These are phyloP conservation scores for Motacilla alba DNA, from an alignment of 2,113 vertebrate genomes.

Conservation along the genomic window DNA sequence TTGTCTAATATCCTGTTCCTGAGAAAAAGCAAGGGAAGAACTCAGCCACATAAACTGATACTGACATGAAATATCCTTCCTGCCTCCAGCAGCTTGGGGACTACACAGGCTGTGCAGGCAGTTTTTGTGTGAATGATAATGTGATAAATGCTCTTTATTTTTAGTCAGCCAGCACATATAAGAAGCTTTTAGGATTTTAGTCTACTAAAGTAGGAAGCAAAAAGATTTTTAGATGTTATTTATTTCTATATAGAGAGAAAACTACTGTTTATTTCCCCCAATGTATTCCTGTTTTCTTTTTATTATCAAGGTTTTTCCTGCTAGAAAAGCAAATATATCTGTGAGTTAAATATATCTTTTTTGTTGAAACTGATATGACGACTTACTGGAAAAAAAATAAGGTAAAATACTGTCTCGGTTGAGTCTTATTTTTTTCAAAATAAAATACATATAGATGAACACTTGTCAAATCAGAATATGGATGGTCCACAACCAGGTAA, in stretches of 20 bases:
- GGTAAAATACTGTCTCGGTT: not conserved
- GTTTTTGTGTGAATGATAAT: slow-evolving; percentile 53
- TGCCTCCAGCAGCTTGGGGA: not conserved
- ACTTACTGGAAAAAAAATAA: not conserved
- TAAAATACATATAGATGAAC: not conserved
- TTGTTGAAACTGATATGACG: not conserved
- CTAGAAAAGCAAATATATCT: slow-evolving; percentile 4
- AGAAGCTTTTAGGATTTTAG: slow-evolving; percentile 47
- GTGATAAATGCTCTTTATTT: slow-evolving; percentile 53
- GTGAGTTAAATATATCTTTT: not conserved
- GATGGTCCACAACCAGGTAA: not conserved
- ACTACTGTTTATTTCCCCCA: slow-evolving; percentile 31
- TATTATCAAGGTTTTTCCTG: not conserved
- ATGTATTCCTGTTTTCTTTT: not conserved
- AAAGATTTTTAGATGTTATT: slow-evolving; percentile 23
- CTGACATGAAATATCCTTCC: not conserved
- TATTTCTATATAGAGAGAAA: not conserved
- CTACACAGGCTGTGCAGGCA: not conserved
- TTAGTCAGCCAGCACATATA: slow-evolving; percentile 27
- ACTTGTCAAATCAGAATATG: not conserved
- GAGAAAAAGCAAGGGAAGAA: not conserved
- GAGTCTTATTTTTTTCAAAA: not conserved
- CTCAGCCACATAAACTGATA: not conserved
- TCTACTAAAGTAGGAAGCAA: not conserved
- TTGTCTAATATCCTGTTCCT: not conserved